Percentiles rank a stretch among this genome's conserved stretches.
Conservation (phyloP, 2,888 invertebrate genomes). For the Philonicus albiceps region DNA sequence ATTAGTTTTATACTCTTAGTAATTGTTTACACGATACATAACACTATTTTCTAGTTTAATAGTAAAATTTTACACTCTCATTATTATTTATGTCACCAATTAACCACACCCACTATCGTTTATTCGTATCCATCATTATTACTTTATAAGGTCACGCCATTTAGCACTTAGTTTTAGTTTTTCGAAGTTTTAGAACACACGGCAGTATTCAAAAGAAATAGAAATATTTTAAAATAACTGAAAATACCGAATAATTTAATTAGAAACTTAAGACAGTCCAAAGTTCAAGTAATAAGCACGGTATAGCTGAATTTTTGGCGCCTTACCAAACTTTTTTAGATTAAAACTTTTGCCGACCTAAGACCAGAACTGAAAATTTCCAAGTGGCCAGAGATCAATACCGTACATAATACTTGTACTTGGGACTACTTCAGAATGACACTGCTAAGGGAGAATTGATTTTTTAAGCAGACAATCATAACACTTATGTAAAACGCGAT, state of each 20-base stretch:
- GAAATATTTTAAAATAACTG: background rate
- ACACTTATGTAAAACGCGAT: conserved; percentile 13
- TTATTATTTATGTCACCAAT: background rate
- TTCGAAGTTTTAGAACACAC: background rate
- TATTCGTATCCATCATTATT: background rate
- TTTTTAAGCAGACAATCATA: conserved; percentile 4
- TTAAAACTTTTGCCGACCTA: background rate
- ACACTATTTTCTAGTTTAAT: background rate
- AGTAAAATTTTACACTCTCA: background rate
- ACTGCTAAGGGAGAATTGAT: conserved; percentile 4
- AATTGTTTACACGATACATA: background rate
- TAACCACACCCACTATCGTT: background rate
- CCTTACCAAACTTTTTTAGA: background rate
- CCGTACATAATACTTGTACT: conserved; percentile 17
- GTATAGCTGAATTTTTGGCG: background rate
- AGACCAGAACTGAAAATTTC: background rate
- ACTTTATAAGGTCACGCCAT: background rate
- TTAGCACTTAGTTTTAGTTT: background rate
- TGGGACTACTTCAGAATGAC: background rate
- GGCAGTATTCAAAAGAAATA: background rate
- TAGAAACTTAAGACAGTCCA: background rate
- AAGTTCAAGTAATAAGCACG: background rate
- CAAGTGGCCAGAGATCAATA: background rate
- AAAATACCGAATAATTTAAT: background rate
- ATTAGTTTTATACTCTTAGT: background rate